Evolutionary conservation across 2,888 invertebrate genomes (phyloP).

Genomic region (Myathropa florea): DNA sequence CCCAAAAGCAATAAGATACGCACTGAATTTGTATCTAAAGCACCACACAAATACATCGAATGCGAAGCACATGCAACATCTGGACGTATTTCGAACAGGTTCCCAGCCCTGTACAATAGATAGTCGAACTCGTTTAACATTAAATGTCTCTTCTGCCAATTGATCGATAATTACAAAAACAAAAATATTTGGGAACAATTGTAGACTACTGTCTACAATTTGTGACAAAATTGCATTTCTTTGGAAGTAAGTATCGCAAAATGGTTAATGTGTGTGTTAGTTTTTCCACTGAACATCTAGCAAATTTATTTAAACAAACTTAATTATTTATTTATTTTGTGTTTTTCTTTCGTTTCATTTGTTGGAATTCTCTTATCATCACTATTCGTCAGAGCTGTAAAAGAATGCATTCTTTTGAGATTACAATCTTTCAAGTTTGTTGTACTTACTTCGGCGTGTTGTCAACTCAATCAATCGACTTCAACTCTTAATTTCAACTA

Average conservation of each 20-base stretch:
- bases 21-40: background rate
- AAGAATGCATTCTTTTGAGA: background rate
- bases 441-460: background rate
- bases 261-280: slow-evolving; percentile 31
- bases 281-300: slow-evolving; percentile 22
- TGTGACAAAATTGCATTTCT: background rate
- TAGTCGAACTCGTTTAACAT: background rate
- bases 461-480: background rate
- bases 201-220: background rate
- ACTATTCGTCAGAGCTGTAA: slow-evolving; percentile 18
- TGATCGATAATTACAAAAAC: background rate
- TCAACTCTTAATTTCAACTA: background rate
- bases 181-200: background rate
- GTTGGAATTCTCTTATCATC: slow-evolving; percentile 33
- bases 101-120: background rate
- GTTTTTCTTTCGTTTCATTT: slow-evolving; percentile 5
- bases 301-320: background rate
- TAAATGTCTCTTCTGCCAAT: background rate
- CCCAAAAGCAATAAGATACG: background rate
- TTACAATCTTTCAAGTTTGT: background rate
- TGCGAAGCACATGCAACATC: slow-evolving; percentile 42
- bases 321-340: background rate
- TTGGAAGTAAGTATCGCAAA: slow-evolving; percentile 3
- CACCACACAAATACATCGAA: slow-evolving; percentile 21
- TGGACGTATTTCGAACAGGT: background rate